Evolutionary conservation across 2,113 vertebrate species (phyloP).

Genomic region (Oncorhynchus kisutch): DNA sequence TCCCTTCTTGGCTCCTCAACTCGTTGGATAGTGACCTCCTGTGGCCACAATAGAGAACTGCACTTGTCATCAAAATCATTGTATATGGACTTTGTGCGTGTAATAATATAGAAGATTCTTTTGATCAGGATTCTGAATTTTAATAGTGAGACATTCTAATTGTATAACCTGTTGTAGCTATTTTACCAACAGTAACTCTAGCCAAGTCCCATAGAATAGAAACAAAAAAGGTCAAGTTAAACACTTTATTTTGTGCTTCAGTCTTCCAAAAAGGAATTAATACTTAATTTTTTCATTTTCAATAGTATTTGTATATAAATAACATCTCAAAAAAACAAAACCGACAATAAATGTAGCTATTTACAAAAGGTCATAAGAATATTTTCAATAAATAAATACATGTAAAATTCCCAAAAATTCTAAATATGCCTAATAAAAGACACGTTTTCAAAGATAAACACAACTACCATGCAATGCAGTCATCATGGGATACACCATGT

Average conservation of each 20-base stretch:
- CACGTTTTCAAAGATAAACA: slow-evolving; percentile 47
- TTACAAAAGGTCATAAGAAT: slow-evolving; percentile 66
- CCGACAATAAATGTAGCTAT: slow-evolving; percentile 64
- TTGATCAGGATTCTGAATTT: not conserved
- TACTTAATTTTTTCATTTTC: slow-evolving; percentile 42
- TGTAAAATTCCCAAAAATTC: slow-evolving; percentile 60
- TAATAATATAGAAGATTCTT: too few species aligned
- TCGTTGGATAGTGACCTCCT: slow-evolving; percentile 18
- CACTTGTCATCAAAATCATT: not conserved
- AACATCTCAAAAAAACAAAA: slow-evolving; percentile 70
- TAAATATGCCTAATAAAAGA: slow-evolving; percentile 57
- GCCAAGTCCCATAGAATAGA: slow-evolving; percentile 10
- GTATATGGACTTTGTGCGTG: too few species aligned
- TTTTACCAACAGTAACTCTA: not conserved
- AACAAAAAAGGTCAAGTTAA: slow-evolving; percentile 42
- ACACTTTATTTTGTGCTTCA: slow-evolving; percentile 70
- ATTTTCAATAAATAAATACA: slow-evolving; percentile 74
- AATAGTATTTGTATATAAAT: slow-evolving; percentile 73
- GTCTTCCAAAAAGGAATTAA: slow-evolving; percentile 68
- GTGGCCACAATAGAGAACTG: slow-evolving; percentile 11
- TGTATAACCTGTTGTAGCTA: not conserved
- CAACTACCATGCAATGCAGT: slow-evolving; percentile 64
- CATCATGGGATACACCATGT: slow-evolving; percentile 66
- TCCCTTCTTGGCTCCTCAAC: not conserved
- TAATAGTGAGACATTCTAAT: not conserved